These are phyloP conservation scores for Onychostoma macrolepis DNA, from an alignment of 2,113 vertebrate genomes.

Conservation along the genomic window DNA sequence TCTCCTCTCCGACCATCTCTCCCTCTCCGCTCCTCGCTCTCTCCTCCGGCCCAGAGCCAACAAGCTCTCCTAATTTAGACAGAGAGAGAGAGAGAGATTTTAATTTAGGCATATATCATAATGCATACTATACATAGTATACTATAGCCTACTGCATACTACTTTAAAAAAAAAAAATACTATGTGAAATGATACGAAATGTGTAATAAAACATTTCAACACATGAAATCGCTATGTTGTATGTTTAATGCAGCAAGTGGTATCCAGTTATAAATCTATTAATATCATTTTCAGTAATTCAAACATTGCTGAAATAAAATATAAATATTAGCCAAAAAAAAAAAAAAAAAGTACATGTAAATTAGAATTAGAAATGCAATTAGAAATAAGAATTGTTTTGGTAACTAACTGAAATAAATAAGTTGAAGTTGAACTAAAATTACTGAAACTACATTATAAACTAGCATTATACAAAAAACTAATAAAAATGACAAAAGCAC, in stretches of 20 bases:
- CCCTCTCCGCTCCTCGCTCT: constrained; percentile 1
- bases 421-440: neutral
- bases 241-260: neutral
- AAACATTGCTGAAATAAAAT: neutral
- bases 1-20: constrained; percentile 4
- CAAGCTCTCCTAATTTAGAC: constrained; percentile 65
- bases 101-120: neutral
- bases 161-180: neutral
- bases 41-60: constrained; percentile 62
- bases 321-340: neutral
- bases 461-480: neutral
- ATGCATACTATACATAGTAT: neutral
- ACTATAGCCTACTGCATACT: neutral
- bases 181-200: neutral
- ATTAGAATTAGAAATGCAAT: neutral
- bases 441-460: neutral
- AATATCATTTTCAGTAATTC: neutral
- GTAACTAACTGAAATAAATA: neutral
- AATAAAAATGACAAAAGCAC: neutral
- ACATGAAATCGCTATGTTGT: neutral
- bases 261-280: neutral
- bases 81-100: neutral
- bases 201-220: neutral
- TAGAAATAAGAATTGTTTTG: neutral
- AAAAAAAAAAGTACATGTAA: neutral